phyloP scores from a whole-genome alignment of 2,113 vertebrate species.

The Orientallactaga bullata region DNA sequence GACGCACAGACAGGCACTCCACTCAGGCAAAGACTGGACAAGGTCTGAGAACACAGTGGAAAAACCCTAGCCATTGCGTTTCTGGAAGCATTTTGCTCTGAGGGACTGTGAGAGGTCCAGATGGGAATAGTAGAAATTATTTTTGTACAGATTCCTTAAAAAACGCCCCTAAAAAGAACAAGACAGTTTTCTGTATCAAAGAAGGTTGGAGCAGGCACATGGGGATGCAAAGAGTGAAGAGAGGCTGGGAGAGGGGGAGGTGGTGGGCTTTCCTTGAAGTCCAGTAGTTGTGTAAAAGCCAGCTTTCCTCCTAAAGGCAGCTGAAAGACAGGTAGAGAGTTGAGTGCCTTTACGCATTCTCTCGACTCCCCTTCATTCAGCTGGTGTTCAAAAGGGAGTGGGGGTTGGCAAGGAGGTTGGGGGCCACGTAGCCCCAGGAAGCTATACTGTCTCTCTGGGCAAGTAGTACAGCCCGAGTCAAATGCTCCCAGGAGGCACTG shows the following conservation, averaged over 20 bases:
- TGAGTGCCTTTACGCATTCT: neutral
- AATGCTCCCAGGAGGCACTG: neutral
- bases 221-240: neutral
- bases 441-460: neutral
- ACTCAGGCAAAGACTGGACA: neutral
- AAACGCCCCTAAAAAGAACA: neutral
- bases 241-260: neutral
- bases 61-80: slow-evolving; percentile 51
- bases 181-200: neutral
- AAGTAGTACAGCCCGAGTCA: neutral
- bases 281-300: neutral
- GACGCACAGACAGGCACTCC: neutral
- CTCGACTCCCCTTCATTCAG: neutral
- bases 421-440: neutral
- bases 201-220: neutral
- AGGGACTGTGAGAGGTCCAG: neutral
- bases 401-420: neutral
- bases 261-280: neutral
- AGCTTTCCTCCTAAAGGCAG: neutral
- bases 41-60: slow-evolving; percentile 41
- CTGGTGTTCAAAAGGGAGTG: neutral
- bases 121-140: slow-evolving; percentile 25
- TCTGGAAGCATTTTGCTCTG: slow-evolving; percentile 24
- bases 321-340: neutral
- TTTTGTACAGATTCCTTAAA: neutral